These are phyloP conservation scores for Torymus aiolomorphi DNA, from an alignment of 2,888 invertebrate species.

Conservation along the genomic window DNA sequence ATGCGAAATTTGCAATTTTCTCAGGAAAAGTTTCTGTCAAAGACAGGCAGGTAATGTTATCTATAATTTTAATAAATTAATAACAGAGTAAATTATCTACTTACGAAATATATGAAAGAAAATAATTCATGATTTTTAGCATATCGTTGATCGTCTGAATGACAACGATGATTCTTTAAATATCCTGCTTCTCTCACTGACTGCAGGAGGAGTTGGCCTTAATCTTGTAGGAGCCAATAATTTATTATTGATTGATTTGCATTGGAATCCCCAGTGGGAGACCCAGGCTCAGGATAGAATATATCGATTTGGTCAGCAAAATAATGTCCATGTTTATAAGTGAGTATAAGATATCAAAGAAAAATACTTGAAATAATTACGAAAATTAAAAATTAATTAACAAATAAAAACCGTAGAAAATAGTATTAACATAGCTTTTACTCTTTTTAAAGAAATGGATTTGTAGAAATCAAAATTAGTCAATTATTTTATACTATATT, in stretches of 20 bases:
- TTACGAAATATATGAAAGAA: too few species aligned
- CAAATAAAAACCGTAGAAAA: too few species aligned
- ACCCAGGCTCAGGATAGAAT: constrained; percentile 94
- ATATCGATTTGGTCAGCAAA: constrained; percentile 90
- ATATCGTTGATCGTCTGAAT: constrained; percentile 44
- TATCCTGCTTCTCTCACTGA: constrained; percentile 44
- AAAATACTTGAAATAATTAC: too few species aligned
- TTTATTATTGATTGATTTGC: constrained; percentile 89
- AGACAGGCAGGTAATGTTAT: constrained; percentile 47
- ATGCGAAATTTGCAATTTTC: constrained; percentile 20
- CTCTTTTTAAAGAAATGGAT: too few species aligned
- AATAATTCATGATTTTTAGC: constrained; percentile 17
- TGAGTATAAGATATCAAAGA: constrained; percentile 70
- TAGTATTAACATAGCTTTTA: too few species aligned
- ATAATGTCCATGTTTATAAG: constrained; percentile 88
- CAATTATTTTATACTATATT: neutral
- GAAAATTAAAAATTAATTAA: too few species aligned
- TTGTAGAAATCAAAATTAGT: too few species aligned
- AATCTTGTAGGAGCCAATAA: constrained; percentile 94
- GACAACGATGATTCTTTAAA: constrained; percentile 31
- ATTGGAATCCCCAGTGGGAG: constrained; percentile 97
- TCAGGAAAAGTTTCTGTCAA: constrained; percentile 26
- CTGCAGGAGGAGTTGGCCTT: constrained; percentile 70
- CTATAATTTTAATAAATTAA: too few species aligned
- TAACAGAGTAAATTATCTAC: too few species aligned